Evolutionary conservation across 2,888 invertebrate species (phyloP), one percentile per base, ranked within the genome.

Genomic region (Steinernema carpocapsae): DNA sequence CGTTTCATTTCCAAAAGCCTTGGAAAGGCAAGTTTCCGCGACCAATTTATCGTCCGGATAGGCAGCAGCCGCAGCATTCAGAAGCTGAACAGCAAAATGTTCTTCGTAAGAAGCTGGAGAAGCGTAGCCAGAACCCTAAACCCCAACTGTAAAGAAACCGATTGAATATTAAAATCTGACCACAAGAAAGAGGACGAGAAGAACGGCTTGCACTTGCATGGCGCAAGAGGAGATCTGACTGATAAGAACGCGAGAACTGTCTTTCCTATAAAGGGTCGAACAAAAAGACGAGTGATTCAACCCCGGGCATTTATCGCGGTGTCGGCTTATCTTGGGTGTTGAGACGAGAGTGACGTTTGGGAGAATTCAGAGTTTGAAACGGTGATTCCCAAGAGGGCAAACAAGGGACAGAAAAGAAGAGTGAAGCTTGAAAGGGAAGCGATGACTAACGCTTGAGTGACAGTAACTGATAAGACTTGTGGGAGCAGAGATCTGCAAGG

Each of bases 41-140:
- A 64, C 17, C 2, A 17, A 12, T 17, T 64, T 29, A 3, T 64
- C 32, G 2, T 29, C 64, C 12, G 64, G 64, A 32, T 64, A 64
- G 3, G 37, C 64, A 32, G 64, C 64, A 4, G 64, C 64, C 29
- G 64, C 64, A 7, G 64, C 64, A 32, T 64, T 26, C 17, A 64
- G 37, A 19, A 64, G 37, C 7, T 29, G 7, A 26, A 64, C 64
- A 17, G 64, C 64, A 3, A 64, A 37, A 1, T 17, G 10, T 32
- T 64, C 64, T 29, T 64, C 64, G 64, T 64, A 64, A 14, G 3
- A 2, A 3, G 48, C 6, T 4, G 4, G n/a, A 17, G 17, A 19
- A 19, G 19, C n/a, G 4, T 4, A 2, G 4, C 3, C 17, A 14
- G 14, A 48, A 19, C n/a, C 17, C 48, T 48, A 48, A 48, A 48